phyloP scores from a whole-genome alignment of 2,113 vertebrate species.

The Rynchops niger region DNA sequence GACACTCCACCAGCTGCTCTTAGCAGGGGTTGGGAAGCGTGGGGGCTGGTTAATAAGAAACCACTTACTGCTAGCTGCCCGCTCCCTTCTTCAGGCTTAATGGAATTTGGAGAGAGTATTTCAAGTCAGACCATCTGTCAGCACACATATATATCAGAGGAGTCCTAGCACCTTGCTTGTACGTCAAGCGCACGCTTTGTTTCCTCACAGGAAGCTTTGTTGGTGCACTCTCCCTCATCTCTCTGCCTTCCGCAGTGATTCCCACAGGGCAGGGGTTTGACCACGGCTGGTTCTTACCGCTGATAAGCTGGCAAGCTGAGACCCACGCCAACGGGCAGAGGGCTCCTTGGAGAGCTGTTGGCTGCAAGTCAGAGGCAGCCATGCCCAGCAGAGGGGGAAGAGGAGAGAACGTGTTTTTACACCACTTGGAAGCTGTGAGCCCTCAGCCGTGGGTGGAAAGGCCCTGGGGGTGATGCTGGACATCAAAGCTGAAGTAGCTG shows the following conservation, averaged over 20 bases:
- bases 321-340: accelerated
- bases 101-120: slow-evolving; percentile 44
- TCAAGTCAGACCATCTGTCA: slow-evolving; percentile 42
- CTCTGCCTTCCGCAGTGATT: neutral
- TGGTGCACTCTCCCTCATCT: neutral
- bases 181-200: neutral
- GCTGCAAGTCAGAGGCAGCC: neutral
- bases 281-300: neutral
- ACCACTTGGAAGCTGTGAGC: neutral
- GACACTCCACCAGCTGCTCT: slow-evolving; percentile 42
- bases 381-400: neutral
- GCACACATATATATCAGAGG: neutral
- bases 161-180: neutral
- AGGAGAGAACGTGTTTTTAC: neutral
- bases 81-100: slow-evolving; percentile 18
- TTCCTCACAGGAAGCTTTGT: neutral
- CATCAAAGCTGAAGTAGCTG: neutral
- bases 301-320: neutral
- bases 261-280: neutral
- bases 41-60: slow-evolving; percentile 53
- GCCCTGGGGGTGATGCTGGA: neutral
- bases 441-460: neutral
- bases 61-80: neutral
- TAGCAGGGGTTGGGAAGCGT: neutral
- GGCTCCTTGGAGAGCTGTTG: neutral